phyloP scores from a whole-genome alignment of 2,797 vertebrate species.

The Eidolon dupreanum region DNA sequence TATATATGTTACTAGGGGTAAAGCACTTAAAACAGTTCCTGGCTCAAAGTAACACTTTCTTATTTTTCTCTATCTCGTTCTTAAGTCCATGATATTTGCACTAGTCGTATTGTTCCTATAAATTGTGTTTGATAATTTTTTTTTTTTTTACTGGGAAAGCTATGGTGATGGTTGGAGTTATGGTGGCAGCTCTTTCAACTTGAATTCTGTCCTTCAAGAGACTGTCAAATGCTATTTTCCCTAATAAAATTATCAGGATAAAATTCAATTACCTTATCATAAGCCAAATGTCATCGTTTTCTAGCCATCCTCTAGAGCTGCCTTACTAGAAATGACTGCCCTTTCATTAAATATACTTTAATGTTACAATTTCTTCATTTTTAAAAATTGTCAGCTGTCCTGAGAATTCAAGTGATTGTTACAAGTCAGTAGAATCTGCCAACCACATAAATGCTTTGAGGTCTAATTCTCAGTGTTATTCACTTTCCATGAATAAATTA shows the following conservation, averaged over 20 bases:
- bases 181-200: background rate
- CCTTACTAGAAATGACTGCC: slow-evolving; percentile 15
- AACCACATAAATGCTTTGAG: background rate
- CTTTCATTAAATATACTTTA: slow-evolving; percentile 43
- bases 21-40: background rate
- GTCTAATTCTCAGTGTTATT: slow-evolving; percentile 34
- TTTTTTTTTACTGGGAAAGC: background rate
- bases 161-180: background rate
- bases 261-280: slow-evolving; percentile 6
- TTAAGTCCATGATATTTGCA: background rate
- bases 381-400: background rate
- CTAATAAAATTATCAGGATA: slow-evolving; percentile 4
- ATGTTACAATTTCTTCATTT: slow-evolving; percentile 32
- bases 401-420: slow-evolving; percentile 17
- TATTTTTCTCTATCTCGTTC: background rate
- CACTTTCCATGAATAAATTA: slow-evolving; percentile 4
- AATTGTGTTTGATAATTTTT: background rate
- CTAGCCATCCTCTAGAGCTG: slow-evolving; percentile 31
- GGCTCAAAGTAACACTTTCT: background rate
- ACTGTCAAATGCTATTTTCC: background rate
- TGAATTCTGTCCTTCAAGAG: slow-evolving; percentile 28
- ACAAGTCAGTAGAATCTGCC: slow-evolving; percentile 33
- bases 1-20: background rate
- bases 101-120: background rate
- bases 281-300: slow-evolving; percentile 35